Percentiles rank a stretch among this genome's conserved stretches.
These are phyloP conservation scores for Paraplagusia blochii DNA, from an alignment of 2,113 vertebrate genomes.

Conservation along the genomic window DNA sequence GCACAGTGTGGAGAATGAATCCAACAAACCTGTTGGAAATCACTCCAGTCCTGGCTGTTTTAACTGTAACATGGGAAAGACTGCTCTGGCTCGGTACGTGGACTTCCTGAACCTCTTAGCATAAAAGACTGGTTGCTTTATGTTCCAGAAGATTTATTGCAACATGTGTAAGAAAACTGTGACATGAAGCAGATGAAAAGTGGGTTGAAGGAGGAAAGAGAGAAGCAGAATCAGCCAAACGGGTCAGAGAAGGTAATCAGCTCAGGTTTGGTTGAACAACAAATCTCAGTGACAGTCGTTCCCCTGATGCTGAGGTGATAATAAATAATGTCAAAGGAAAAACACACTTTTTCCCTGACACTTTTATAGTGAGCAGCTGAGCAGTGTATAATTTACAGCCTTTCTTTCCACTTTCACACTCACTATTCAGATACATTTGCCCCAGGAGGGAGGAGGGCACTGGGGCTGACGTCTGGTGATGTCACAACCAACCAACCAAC, in stretches of 20 bases:
- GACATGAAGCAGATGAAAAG: not conserved
- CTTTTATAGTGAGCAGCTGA: slow-evolving; percentile 8
- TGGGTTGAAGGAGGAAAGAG: not conserved
- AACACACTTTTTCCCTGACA: not conserved
- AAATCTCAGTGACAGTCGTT: not conserved
- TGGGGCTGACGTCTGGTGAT: not conserved
- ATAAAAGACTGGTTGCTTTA: not conserved
- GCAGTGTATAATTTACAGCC: not conserved
- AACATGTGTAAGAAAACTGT: slow-evolving; percentile 4
- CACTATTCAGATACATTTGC: not conserved
- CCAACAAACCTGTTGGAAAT: no score
- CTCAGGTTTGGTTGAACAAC: slow-evolving; percentile 1
- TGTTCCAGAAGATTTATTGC: not conserved
- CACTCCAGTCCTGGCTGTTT: not conserved
- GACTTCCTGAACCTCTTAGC: slow-evolving; percentile 3
- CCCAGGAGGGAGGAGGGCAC: not conserved
- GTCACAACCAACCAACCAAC: no score
- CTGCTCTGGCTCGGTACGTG: not conserved
- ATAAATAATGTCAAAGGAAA: slow-evolving; percentile 1
- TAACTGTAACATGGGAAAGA: not conserved
- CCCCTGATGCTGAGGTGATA: not conserved
- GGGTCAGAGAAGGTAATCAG: not conserved
- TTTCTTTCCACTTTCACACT: not conserved
- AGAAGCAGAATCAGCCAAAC: not conserved
- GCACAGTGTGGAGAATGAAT: no score